These are phyloP conservation scores for Alectura lathami DNA, from an alignment of 2,113 vertebrate genomes.

Conservation along the genomic window DNA sequence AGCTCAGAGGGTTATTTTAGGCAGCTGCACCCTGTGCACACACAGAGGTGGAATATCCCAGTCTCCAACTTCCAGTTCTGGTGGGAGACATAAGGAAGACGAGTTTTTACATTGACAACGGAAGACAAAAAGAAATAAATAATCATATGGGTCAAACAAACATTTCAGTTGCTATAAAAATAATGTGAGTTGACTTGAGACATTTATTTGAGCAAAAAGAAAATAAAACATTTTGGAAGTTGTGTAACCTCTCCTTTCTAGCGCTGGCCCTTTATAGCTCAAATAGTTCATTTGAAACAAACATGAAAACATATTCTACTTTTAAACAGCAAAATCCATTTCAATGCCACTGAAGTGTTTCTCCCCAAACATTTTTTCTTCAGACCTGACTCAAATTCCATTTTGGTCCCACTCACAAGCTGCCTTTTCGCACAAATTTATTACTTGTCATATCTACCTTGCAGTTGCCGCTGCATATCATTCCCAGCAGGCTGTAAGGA, in stretches of 20 bases:
- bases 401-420: background rate
- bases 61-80: background rate
- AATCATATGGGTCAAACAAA: background rate
- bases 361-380: constrained; percentile 12
- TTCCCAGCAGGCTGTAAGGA: background rate
- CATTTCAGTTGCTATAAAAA: background rate
- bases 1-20: constrained; percentile 19
- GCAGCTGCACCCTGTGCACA: background rate
- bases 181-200: background rate
- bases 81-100: background rate
- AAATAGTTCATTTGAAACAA: constrained; percentile 16
- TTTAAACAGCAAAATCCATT: constrained; percentile 13
- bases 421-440: background rate
- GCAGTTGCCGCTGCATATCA: background rate
- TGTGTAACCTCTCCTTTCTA: background rate
- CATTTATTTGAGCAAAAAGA: background rate
- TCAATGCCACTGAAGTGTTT: too few relatives aligned
- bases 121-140: background rate
- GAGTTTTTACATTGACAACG: background rate
- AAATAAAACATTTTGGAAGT: constrained; percentile 10
- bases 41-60: constrained; percentile 7
- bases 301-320: background rate
- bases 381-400: constrained; percentile 22
- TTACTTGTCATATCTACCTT: constrained; percentile 38
- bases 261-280: background rate